These are phyloP conservation scores for Tipula lateralis DNA, from an alignment of 2,888 invertebrate species.

Conservation along the genomic window DNA sequence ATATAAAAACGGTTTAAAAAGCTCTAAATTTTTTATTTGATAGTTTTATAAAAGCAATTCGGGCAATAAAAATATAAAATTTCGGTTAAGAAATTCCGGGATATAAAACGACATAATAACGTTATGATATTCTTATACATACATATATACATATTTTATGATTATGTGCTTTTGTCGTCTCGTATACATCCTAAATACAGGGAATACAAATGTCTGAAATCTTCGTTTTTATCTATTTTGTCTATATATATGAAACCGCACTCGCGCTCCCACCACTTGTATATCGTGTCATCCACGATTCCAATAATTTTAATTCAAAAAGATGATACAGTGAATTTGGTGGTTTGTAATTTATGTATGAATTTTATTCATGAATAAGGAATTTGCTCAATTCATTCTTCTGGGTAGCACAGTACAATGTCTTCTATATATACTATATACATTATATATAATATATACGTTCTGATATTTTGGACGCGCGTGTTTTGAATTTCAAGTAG, in stretches of 20 bases:
- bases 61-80: background rate
- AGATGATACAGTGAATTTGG: slow-evolving; percentile 19
- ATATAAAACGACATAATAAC: background rate
- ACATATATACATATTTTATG: background rate
- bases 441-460: too few species aligned
- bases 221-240: slow-evolving; percentile 5
- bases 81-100: background rate
- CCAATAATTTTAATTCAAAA: background rate
- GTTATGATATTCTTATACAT: background rate
- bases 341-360: background rate
- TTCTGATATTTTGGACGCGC: background rate
- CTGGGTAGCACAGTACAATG: background rate
- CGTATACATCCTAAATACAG: background rate
- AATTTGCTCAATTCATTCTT: slow-evolving; percentile 11
- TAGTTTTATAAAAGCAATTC: background rate
- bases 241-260: background rate
- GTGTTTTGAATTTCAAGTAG: background rate
- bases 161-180: background rate
- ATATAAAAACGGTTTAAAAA: background rate
- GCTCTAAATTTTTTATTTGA: background rate
- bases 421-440: too few species aligned
- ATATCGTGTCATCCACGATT: background rate
- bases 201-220: background rate
- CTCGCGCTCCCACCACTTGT: background rate
- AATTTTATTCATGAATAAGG: slow-evolving; percentile 13